Evolutionary conservation across 1,140 invertebrate species (phyloP).

Genomic region (Danaus plexippus): DNA sequence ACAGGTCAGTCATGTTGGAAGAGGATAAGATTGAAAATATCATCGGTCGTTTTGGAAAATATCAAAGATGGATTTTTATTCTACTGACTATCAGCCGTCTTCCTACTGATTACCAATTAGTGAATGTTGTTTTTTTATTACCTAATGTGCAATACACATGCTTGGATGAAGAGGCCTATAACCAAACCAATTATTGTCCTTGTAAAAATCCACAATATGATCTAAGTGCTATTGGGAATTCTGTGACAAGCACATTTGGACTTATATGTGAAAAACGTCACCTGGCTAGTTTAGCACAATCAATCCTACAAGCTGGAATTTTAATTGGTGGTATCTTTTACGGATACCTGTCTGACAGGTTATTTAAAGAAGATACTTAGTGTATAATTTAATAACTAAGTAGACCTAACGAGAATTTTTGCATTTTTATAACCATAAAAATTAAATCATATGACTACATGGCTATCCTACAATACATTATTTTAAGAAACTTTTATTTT

Average conservation of each 20-base stretch:
- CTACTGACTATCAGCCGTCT: conserved; percentile 75
- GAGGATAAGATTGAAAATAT: conserved; percentile 45
- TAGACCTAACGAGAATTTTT: too few species aligned
- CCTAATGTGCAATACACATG: conserved; percentile 76
- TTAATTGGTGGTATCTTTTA: conserved; percentile 67
- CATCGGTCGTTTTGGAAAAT: conserved; percentile 47
- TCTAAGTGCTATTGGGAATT: conserved; percentile 51
- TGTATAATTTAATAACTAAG: too few species aligned
- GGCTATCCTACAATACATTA: too few species aligned
- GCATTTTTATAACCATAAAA: too few species aligned
- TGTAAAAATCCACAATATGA: conserved; percentile 61
- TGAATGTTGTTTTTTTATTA: conserved; percentile 78
- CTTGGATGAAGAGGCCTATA: conserved; percentile 46
- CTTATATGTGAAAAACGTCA: conserved; percentile 66
- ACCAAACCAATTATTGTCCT: conserved; percentile 55
- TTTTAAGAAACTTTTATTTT: too few species aligned
- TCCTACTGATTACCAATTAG: conserved; percentile 78
- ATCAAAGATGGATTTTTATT: conserved; percentile 72
- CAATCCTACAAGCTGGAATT: conserved; percentile 70
- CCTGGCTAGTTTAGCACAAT: conserved; percentile 66
- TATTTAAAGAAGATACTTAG: conserved; percentile 14
- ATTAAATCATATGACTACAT: too few species aligned
- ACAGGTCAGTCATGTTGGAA: conserved; percentile 23
- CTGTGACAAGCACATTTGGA: conserved; percentile 69
- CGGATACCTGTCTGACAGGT: conserved; percentile 69